A percentile compares a stretch with the other conserved stretches of the same genome.
Conservation (phyloP, 2,888 invertebrate genomes). For the Athetis lepigone region DNA sequence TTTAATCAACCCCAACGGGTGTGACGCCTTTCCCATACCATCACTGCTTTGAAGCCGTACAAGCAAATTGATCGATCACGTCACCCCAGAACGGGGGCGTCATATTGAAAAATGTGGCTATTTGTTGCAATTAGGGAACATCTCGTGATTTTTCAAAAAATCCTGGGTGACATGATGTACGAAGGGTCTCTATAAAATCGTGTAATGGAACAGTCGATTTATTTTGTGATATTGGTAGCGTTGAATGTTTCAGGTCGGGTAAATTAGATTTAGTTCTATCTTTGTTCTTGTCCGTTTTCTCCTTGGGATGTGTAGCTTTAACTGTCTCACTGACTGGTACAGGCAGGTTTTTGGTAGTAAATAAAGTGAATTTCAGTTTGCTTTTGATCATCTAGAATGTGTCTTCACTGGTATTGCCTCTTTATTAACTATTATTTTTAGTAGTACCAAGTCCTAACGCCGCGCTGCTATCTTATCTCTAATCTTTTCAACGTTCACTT, state of each 20-base stretch:
- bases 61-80: slow-evolving; percentile 71
- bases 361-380: not conserved
- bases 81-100: slow-evolving; percentile 50
- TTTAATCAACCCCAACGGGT: slow-evolving; percentile 25
- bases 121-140: slow-evolving; percentile 67
- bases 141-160: slow-evolving; percentile 32
- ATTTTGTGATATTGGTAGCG: not conserved
- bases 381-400: not conserved
- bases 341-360: not conserved
- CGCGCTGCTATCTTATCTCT: too few relatives aligned
- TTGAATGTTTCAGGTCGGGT: not conserved
- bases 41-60: slow-evolving; percentile 44
- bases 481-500: not conserved
- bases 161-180: slow-evolving; percentile 8
- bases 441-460: too few relatives aligned
- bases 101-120: slow-evolving; percentile 64
- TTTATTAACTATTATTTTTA: too few relatives aligned
- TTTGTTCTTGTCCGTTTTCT: not conserved
- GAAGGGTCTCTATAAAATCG: slow-evolving; percentile 5
- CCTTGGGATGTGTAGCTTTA: not conserved
- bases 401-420: not conserved
- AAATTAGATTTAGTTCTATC: not conserved
- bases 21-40: slow-evolving; percentile 46
- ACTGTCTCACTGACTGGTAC: not conserved
- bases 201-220: not conserved